Evolutionary conservation across 1,140 invertebrate species (phyloP), one percentile per base, ranked within the genome.

Genomic region (Caenorhabditis tropicalis): DNA sequence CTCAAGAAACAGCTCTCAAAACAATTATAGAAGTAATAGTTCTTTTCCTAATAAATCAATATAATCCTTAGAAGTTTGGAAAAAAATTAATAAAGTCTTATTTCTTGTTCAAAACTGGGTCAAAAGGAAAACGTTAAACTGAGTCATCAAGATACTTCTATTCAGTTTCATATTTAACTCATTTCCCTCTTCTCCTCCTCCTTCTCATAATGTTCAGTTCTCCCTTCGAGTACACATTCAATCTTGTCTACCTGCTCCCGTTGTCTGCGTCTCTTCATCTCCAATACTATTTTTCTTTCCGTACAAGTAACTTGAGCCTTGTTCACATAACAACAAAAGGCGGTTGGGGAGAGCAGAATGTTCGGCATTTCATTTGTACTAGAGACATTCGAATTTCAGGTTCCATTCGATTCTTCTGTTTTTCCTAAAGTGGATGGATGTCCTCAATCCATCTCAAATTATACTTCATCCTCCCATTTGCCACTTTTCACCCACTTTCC

Each of bases 241-340:
- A 43, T 74, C 53, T 56, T 56, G 53, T 56, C 65, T 74, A 74
- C 65, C 65, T 74, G 33, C 36, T 24, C n/a, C 10, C 27, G 12
- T 43, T 3, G 5, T 39, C 65, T 74, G 19, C 36, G 65, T 31
- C 36, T 43, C 65, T 74, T 43, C 33, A 6, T 24, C 65, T 43
- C 21, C 0, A 1, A 46, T 7, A 31, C 65, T 74, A 43, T 74
- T 74, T 74, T 15, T 24, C 36, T 3, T 24, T 74, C 36, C 36
- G 65, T 74, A 74, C 33, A 74, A 74, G 65, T 74, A 74, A 74
- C 65, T 74, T 74, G 65, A 74, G 65, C 65, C 65, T 74, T 74
- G 65, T 74, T 74, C 65, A 74, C 65, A 74, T 74, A 74, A 74
- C 36, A 74, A 74, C 65, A 74, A 65, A 65, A 65, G 29, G 58